Conservation (phyloP, 1,140 invertebrate genomes). For the Eulimnadia texana region DNA sequence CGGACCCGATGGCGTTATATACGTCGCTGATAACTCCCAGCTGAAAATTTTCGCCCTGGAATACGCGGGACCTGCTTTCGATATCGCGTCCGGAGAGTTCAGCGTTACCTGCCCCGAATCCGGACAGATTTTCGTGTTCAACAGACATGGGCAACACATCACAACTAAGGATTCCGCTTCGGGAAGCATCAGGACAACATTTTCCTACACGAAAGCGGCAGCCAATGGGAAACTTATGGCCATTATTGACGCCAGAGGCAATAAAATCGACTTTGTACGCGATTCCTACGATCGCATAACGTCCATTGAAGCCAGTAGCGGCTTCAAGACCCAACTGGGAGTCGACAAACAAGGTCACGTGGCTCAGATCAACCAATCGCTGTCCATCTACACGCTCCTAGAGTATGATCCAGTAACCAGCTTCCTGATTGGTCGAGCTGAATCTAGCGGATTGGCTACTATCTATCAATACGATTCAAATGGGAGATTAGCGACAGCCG, state of each 20-base stretch:
- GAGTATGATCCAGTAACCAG: constrained; percentile 72
- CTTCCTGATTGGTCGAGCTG: constrained; percentile 56
- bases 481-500: constrained; percentile 64
- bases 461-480: constrained; percentile 78
- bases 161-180: constrained; percentile 84
- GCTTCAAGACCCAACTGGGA: constrained; percentile 9
- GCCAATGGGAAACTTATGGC: constrained; percentile 52
- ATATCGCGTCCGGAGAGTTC: constrained; percentile 71
- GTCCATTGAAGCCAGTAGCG: constrained; percentile 9
- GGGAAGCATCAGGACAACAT: constrained; percentile 80
- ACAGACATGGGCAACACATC: constrained; percentile 85
- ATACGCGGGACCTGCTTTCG: constrained; percentile 73
- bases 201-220: constrained; percentile 91
- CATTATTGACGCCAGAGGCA: constrained; percentile 3
- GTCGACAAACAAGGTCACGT: constrained; percentile 2
- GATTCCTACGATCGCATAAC: constrained; percentile 11
- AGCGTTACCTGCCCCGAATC: constrained; percentile 79
- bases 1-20: constrained; percentile 81
- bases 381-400: constrained; percentile 26
- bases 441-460: constrained; percentile 40
- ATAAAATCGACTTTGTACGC: constrained; percentile 12
- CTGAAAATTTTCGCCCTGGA: constrained; percentile 76
- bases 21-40: constrained; percentile 57
- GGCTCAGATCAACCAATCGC: constrained; percentile 6
- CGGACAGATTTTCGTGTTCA: constrained; percentile 85